These are phyloP conservation scores for Fopius arisanus DNA, from an alignment of 1,140 invertebrate genomes.

Conservation along the genomic window DNA sequence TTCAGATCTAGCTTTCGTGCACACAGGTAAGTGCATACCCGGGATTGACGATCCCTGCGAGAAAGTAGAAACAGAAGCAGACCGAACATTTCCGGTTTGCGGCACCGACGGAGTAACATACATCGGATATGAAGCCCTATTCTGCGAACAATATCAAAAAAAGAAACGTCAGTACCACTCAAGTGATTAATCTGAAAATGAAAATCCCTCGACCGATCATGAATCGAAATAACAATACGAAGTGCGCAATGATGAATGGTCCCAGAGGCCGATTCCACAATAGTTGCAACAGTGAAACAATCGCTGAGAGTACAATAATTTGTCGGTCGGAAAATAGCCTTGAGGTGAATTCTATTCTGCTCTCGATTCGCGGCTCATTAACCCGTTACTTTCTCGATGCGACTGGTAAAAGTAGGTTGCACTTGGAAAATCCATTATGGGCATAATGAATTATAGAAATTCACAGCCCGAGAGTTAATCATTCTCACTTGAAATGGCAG, in stretches of 20 bases:
- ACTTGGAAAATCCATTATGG: slow-evolving; percentile 17
- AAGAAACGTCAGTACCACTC: slow-evolving; percentile 33
- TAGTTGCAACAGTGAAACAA: neutral
- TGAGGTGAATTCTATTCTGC: slow-evolving; percentile 17
- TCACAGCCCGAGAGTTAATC: slow-evolving; percentile 16
- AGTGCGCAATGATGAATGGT: slow-evolving; percentile 3
- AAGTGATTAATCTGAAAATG: neutral
- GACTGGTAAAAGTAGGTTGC: slow-evolving; percentile 29
- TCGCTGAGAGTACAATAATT: neutral
- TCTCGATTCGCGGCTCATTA: slow-evolving; percentile 19
- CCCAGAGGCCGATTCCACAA: neutral
- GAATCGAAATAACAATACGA: slow-evolving; percentile 17
- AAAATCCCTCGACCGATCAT: neutral
- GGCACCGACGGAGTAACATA: slow-evolving; percentile 44
- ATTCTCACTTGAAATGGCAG: neutral
- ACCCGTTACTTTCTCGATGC: slow-evolving; percentile 26
- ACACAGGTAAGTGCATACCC: slow-evolving; percentile 42
- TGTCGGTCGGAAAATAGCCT: slow-evolving; percentile 1
- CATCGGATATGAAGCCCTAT: slow-evolving; percentile 45
- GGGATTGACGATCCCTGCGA: slow-evolving; percentile 47
- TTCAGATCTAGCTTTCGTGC: slow-evolving; percentile 46
- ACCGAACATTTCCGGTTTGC: slow-evolving; percentile 41
- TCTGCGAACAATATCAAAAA: slow-evolving; percentile 40
- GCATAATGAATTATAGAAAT: slow-evolving; percentile 3
- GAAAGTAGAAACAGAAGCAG: slow-evolving; percentile 34